Evolutionary conservation across 2,888 invertebrate species (phyloP).

Genomic region (Polyploca ridens): DNA sequence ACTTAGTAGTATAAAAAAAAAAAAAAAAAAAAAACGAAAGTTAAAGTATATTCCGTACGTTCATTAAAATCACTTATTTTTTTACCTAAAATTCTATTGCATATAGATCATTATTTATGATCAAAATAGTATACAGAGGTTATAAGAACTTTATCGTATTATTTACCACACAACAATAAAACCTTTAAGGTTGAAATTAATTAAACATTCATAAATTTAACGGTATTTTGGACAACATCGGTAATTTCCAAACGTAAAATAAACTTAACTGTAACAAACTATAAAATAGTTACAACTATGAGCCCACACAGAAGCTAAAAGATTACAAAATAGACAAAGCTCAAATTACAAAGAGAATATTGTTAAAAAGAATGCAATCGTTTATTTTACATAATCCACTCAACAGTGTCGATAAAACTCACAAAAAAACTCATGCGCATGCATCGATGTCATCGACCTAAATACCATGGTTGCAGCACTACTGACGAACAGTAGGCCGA

Average conservation of each 20-base stretch:
- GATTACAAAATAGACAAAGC: conserved; percentile 7
- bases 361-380: conserved; percentile 1
- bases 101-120: not conserved
- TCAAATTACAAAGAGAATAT: not conserved
- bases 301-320: conserved; percentile 10
- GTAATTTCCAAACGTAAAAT: not conserved
- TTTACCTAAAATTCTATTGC: no score
- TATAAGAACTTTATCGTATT: not conserved
- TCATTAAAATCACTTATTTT: no score
- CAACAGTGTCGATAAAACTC: conserved; percentile 10
- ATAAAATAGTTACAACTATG: not conserved
- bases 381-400: conserved; percentile 22
- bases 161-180: conserved; percentile 3
- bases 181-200: not conserved
- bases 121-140: not conserved
- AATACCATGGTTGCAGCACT: conserved; percentile 61
- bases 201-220: not conserved
- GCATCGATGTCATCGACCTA: conserved; percentile 63
- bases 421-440: conserved; percentile 19
- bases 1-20: no score
- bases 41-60: not conserved
- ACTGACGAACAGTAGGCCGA: conserved; percentile 61
- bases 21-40: no score
- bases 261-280: conserved; percentile 5
- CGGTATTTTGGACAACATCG: not conserved